phyloP scores from a whole-genome alignment of 2,888 invertebrate genomes.

The Nephrotoma guestfalica region DNA sequence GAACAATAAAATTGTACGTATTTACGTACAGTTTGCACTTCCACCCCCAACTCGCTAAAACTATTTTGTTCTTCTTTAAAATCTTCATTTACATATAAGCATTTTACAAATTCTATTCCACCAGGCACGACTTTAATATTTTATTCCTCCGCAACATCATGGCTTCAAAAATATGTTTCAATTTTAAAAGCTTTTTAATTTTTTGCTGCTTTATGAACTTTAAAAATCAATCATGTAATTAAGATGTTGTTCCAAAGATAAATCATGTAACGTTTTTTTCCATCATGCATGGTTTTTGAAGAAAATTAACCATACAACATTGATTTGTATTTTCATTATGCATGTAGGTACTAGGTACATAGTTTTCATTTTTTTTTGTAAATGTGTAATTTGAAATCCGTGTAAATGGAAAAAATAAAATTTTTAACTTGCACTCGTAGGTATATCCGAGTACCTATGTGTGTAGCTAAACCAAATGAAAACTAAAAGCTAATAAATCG shows the following conservation, averaged over 20 bases:
- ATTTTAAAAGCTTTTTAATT: neutral
- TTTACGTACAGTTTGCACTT: too few relatives aligned
- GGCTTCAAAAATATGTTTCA: neutral
- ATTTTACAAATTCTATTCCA: too few relatives aligned
- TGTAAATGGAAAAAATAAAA: neutral
- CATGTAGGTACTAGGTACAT: neutral
- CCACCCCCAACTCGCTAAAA: too few relatives aligned
- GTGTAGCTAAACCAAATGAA: neutral
- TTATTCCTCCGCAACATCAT: neutral
- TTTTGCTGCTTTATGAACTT: neutral
- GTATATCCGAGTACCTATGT: neutral
- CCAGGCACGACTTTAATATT: neutral
- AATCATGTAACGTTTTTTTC: neutral
- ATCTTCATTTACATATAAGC: too few relatives aligned
- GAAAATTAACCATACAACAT: neutral
- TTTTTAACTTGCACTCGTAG: too few relatives aligned
- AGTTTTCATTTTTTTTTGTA: neutral
- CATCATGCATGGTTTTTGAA: neutral
- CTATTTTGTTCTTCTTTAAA: too few relatives aligned
- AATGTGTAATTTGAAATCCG: neutral
- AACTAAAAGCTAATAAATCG: neutral
- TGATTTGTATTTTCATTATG: neutral
- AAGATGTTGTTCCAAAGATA: neutral
- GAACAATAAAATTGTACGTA: too few relatives aligned
- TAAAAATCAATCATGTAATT: neutral